A percentile compares a stretch with the other conserved stretches of the same genome.
Evolutionary conservation across 1,140 invertebrate species (phyloP).

Genomic region (Penaeus chinensis): DNA sequence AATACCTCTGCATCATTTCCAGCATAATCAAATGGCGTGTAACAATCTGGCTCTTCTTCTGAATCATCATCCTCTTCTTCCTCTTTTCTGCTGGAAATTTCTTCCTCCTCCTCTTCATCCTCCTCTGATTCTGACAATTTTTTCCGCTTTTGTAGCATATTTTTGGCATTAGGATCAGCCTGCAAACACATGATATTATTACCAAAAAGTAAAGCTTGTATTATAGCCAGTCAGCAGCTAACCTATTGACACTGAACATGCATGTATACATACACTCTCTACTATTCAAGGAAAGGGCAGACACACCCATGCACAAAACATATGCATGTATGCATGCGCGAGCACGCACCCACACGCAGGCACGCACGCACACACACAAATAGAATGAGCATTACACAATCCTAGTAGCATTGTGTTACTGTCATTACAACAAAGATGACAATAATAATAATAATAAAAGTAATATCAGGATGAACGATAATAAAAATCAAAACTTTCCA

Average conservation of each 20-base stretch:
- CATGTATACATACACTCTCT: background rate
- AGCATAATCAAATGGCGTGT: slow-evolving; percentile 63
- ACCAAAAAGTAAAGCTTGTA: background rate
- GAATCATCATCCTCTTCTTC: slow-evolving; percentile 60
- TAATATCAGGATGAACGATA: too few species aligned
- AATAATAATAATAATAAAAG: too few species aligned
- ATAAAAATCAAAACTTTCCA: too few species aligned
- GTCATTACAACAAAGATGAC: too few species aligned
- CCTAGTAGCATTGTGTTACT: too few species aligned
- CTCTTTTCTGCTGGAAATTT: slow-evolving; percentile 11
- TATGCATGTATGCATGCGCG: too few species aligned
- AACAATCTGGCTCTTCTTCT: slow-evolving; percentile 47
- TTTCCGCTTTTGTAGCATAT: slow-evolving; percentile 46
- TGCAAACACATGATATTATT: slow-evolving; percentile 9
- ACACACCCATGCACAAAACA: too few species aligned
- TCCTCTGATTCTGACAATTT: slow-evolving; percentile 53
- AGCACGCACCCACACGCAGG: too few species aligned
- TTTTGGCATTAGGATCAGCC: slow-evolving; percentile 62
- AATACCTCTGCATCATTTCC: slow-evolving; percentile 51
- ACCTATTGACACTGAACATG: background rate
- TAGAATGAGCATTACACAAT: too few species aligned
- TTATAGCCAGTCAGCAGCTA: background rate
- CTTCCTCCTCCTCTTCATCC: slow-evolving; percentile 44
- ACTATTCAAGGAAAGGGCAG: too few species aligned
- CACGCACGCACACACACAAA: too few species aligned